These are phyloP conservation scores for Eurystomus gularis DNA, from an alignment of 2,113 vertebrate species.

Conservation along the genomic window DNA sequence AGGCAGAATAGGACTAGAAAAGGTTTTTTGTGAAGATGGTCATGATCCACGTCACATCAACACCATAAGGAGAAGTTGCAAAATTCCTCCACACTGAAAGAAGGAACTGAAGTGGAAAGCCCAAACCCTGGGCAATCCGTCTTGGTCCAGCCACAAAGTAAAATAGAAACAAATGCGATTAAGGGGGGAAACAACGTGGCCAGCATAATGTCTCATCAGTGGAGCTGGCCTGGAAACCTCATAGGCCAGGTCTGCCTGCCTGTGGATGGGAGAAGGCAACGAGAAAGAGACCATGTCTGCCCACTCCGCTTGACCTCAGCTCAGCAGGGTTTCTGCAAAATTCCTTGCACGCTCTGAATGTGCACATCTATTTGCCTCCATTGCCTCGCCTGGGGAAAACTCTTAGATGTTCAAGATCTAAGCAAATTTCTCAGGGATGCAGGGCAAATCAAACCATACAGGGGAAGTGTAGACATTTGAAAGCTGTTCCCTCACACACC, in stretches of 20 bases:
- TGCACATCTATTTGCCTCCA: not conserved
- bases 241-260: not conserved
- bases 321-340: not conserved
- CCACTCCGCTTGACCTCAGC: not conserved
- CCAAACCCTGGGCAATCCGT: not conserved
- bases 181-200: not conserved
- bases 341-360: not conserved
- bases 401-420: not conserved
- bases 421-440: not conserved
- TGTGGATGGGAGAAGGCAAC: not conserved
- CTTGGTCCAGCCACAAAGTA: not conserved
- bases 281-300: not conserved
- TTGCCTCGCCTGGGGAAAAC: not conserved
- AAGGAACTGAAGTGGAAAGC: conserved; percentile 15
- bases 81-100: conserved; percentile 5
- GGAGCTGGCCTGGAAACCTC: not conserved
- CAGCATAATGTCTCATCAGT: not conserved
- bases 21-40: not conserved
- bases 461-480: not conserved
- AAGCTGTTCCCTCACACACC: not conserved
- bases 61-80: not conserved
- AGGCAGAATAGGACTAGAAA: not conserved
- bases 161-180: not conserved
- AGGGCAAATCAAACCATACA: not conserved
- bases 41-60: not conserved